Conservation (phyloP, 2,797 vertebrate genomes). For the Margarornis squamiger region DNA sequence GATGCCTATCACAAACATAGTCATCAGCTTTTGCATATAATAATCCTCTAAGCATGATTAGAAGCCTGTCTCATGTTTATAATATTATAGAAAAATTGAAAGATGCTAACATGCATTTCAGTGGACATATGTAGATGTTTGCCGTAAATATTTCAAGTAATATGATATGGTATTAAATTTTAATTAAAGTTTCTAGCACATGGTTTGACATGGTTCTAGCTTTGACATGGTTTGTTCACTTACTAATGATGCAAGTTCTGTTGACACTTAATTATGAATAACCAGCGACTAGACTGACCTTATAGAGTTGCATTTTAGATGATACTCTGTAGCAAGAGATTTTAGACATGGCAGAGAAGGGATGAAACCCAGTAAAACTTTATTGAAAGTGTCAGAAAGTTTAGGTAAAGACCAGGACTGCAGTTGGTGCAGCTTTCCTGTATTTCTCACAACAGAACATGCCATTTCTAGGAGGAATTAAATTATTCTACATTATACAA, state of each 20-base stretch:
- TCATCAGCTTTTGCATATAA: constrained; percentile 14
- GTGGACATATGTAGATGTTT: not conserved
- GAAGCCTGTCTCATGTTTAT: not conserved
- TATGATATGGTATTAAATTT: constrained; percentile 21
- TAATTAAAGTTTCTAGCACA: constrained; percentile 26
- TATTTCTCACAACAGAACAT: not conserved
- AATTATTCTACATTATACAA: not conserved
- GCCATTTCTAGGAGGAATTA: not conserved
- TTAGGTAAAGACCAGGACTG: not conserved
- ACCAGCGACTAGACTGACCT: not conserved
- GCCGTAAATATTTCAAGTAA: constrained; percentile 44
- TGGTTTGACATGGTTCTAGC: not conserved
- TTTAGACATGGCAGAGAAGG: not conserved
- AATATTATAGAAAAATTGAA: constrained; percentile 16
- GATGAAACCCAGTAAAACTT: not conserved
- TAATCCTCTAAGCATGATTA: not conserved
- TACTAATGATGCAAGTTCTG: not conserved
- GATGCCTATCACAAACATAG: not conserved
- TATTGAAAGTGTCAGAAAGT: not conserved
- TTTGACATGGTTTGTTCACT: not conserved
- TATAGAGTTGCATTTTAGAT: not conserved
- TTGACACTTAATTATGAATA: not conserved
- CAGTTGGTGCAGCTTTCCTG: not conserved
- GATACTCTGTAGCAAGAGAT: not conserved
- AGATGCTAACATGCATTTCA: constrained; percentile 40